phyloP scores from a whole-genome alignment of 2,113 vertebrate genomes.

The Erythrolamprus reginae region DNA sequence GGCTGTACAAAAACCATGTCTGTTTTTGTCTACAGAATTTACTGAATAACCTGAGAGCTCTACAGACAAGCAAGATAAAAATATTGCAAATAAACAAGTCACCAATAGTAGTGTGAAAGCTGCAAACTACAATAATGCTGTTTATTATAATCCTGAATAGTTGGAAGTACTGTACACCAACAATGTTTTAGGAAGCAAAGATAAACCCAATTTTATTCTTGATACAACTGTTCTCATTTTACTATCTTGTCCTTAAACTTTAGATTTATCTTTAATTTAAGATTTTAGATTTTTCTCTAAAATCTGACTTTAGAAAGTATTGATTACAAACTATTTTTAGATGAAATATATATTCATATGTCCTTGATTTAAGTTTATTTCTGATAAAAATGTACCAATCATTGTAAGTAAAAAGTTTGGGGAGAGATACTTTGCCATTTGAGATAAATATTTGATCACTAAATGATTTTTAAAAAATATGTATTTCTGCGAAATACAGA shows the following conservation, averaged over 20 bases:
- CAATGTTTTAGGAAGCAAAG: not conserved
- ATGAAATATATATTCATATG: not conserved
- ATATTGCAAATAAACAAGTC: not conserved
- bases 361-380: not conserved
- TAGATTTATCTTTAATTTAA: too few species aligned
- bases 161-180: not conserved
- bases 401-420: not conserved
- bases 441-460: slow-evolving; percentile 1
- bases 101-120: not conserved
- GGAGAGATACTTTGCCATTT: not conserved
- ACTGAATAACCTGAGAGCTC: not conserved
- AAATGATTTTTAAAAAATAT: slow-evolving; percentile 23
- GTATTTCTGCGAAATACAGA: slow-evolving; percentile 7
- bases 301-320: not conserved
- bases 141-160: not conserved
- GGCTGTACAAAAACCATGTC: not conserved
- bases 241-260: not conserved
- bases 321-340: not conserved
- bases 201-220: not conserved
- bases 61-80: not conserved
- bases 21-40: not conserved
- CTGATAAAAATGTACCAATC: not conserved
- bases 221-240: not conserved
- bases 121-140: not conserved
- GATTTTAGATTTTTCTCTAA: too few species aligned